Conservation (phyloP, 2,797 vertebrate species). For the Chelonia mydas region DNA sequence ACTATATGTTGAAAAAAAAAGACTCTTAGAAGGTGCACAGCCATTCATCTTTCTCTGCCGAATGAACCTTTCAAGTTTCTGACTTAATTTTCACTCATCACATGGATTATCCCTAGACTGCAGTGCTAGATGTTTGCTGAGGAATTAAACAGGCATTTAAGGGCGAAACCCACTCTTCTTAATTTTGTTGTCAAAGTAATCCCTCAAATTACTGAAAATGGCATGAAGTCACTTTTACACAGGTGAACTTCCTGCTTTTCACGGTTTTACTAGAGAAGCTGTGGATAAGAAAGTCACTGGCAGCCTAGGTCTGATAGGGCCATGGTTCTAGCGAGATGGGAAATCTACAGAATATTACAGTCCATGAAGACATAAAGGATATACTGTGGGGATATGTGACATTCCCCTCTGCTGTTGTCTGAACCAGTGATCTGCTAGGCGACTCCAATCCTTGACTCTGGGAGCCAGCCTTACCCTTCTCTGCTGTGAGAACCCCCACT, state of each 20-base stretch:
- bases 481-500: too few species aligned
- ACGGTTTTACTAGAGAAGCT: background rate
- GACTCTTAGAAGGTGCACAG: background rate
- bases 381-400: background rate
- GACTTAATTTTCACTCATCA: background rate
- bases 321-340: background rate
- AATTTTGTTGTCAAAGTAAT: background rate
- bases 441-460: too few species aligned
- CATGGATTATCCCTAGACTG: background rate
- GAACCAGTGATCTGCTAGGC: too few species aligned
- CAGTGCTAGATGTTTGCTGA: background rate
- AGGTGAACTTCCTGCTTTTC: background rate
- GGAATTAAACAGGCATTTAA: background rate
- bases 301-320: background rate
- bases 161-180: background rate
- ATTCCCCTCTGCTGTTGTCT: too few species aligned
- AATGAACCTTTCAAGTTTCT: background rate
- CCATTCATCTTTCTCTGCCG: background rate
- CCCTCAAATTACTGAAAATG: background rate
- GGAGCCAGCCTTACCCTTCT: too few species aligned
- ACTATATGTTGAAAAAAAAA: background rate
- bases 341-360: background rate
- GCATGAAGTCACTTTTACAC: background rate
- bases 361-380: background rate
- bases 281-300: background rate